Base-by-base conservation (phyloP, 2,888 invertebrate species). In the Nebria salina region DNA sequence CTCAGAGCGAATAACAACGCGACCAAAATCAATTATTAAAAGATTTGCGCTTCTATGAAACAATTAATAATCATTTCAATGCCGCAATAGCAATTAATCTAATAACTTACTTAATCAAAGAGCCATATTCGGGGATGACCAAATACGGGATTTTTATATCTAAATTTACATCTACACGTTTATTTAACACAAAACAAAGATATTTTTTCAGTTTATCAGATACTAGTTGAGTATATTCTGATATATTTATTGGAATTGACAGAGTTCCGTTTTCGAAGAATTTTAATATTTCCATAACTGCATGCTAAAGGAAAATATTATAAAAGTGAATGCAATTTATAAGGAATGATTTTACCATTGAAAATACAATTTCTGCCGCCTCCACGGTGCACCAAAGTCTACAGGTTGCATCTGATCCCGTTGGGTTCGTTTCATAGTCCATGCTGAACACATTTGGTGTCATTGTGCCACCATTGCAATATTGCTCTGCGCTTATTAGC, bases 101-200 rank as follows among this genome's bases (percentile, higher is more conserved):
- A 70, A 72, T 34, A 75, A 87, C 89, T 87, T 88, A 94, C 94
- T 92, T 93, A 84, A 92, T 90, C 81, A 92, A 88, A 65, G 93
- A 93, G 20, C 95, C 95, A 84, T 92, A 91, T 86, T 96, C 95
- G 0, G 95, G 95, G 81, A 96, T 88, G 5, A 96, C 92, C 9
- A 96, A 86, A 85, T 95, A 94, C 0, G 95, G 95, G 7, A 94
- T 93, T 86, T 93, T 94, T 75, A 96, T 88, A 84, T 95, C 94
- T 82, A 95, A 90, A 84, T 93, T 94, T n/a, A 96, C 87, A 65
- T 88, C 87, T 88, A 82, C 65, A 41, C 81, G 81, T 43, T 65
- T 65, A 43, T 66, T 68, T 41, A 82, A 74, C 20, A 75, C 76
- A 25, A 65, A 54, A 65, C 76, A 76, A 65, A 66, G 70, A 65